These are phyloP conservation scores for Budorcas taxicolor DNA, from an alignment of 2,113 vertebrate species.

Conservation along the genomic window DNA sequence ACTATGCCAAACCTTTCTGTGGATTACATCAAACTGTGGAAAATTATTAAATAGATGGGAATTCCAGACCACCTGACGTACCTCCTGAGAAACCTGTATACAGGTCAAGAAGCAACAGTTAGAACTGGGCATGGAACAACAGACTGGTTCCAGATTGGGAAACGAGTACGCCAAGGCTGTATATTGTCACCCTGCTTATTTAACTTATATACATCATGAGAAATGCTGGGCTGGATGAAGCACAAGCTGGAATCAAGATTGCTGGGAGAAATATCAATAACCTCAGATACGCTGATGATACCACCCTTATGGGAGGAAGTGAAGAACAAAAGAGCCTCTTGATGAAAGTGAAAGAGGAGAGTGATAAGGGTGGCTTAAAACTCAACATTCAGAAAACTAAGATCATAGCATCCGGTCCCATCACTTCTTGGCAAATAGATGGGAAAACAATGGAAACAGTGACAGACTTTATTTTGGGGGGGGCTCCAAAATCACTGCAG, in stretches of 20 bases:
- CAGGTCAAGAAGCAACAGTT: background rate
- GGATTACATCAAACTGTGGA: background rate
- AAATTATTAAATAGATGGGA: background rate
- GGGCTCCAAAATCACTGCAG: background rate
- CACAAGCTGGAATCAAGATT: background rate
- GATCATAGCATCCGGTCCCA: background rate
- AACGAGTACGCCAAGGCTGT: rapidly evolving
- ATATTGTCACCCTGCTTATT: background rate
- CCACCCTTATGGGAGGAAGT: background rate
- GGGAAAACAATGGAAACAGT: background rate
- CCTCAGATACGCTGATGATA: background rate
- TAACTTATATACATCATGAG: background rate
- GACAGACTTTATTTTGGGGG: background rate
- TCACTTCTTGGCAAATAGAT: background rate
- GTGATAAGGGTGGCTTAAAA: background rate
- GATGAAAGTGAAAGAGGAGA: background rate
- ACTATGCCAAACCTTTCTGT: background rate
- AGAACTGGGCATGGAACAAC: background rate
- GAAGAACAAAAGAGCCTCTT: background rate
- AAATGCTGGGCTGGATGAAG: background rate
- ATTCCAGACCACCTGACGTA: background rate
- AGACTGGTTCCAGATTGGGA: background rate
- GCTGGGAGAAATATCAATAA: background rate
- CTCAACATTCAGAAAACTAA: background rate
- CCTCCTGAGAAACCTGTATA: background rate